Evolutionary conservation across 2,797 vertebrate species (phyloP), one percentile per base, ranked within the genome.

Genomic region (Acanthurus tractus): DNA sequence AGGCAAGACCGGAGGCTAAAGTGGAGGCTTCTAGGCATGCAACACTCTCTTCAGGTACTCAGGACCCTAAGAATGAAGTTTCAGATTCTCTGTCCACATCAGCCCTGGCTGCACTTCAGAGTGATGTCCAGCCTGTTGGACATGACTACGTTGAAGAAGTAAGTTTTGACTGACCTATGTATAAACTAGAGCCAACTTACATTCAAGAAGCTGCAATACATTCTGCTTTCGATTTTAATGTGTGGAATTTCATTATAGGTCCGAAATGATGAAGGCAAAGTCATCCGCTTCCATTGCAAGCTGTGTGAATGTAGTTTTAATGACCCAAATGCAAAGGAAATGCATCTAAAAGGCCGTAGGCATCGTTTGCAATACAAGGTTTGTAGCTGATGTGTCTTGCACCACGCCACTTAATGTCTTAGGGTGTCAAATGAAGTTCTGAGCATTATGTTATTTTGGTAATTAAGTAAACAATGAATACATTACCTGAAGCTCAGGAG

Each of bases 101-200:
- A 0, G 91, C 97, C 57, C 95, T 99, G 73, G 96, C 97, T 70
- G 97, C 96, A 13, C 93, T 99, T 79, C 98, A 99, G 90, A 99
- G 96, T 66, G 98, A 99, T 20, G 98, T 99, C 36, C 98, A 99
- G 66, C 98, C 98, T 18, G 98, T 99, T 1, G 98, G 98, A 18
- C 98, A 99, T 74, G 98, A 99, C 86, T 99, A 99, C 74, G 98
- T 99, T 42, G 98, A 99, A 58, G 98, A 99, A 95, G 98, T 96
- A 78, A 4, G 76, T 68, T 53, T 42, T 48, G 11, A 46, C 3
- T 3, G 45, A 22, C 11, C 3, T 13, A 8, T 34, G 2, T 6
- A 23, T 44, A 1, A 1, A 1, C 13, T 13, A 17, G 2, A 61
- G 14, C 17, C 4, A 36, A 0, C 13, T 2, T 14, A 3, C 1